These are phyloP conservation scores for Python bivittatus DNA, from an alignment of 2,113 vertebrate species.

Conservation along the genomic window DNA sequence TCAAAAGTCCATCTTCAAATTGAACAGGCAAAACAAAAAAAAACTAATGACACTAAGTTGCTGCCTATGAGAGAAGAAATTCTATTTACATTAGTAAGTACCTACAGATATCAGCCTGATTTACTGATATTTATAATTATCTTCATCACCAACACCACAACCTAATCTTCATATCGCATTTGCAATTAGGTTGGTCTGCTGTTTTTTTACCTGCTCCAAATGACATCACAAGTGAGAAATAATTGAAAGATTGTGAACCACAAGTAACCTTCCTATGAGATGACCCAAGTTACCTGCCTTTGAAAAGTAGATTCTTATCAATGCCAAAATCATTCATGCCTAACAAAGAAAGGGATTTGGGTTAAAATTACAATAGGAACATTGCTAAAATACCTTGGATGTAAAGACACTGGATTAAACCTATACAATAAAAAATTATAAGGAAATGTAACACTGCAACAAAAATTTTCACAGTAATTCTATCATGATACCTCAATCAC, in stretches of 20 bases:
- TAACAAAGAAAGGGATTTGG: background rate
- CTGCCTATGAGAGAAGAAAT: background rate
- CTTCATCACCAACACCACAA: background rate
- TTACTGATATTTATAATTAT: background rate
- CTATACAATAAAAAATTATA: no score
- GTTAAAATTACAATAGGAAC: background rate
- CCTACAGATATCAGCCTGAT: background rate
- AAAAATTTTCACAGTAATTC: background rate
- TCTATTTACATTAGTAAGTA: background rate
- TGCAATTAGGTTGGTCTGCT: background rate
- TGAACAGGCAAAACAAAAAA: background rate
- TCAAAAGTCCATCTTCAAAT: background rate
- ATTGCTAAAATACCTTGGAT: background rate
- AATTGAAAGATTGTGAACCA: background rate
- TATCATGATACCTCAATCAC: background rate
- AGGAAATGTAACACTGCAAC: no score
- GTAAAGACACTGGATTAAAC: background rate
- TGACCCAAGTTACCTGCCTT: background rate
- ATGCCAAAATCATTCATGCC: background rate
- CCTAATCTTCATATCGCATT: background rate
- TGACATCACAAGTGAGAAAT: background rate
- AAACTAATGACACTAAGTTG: background rate
- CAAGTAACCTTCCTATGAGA: background rate
- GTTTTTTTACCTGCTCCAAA: background rate
- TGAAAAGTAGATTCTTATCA: background rate